These are phyloP conservation scores for Pseudopleuronectes americanus DNA, from an alignment of 2,797 vertebrate genomes.

Conservation along the genomic window DNA sequence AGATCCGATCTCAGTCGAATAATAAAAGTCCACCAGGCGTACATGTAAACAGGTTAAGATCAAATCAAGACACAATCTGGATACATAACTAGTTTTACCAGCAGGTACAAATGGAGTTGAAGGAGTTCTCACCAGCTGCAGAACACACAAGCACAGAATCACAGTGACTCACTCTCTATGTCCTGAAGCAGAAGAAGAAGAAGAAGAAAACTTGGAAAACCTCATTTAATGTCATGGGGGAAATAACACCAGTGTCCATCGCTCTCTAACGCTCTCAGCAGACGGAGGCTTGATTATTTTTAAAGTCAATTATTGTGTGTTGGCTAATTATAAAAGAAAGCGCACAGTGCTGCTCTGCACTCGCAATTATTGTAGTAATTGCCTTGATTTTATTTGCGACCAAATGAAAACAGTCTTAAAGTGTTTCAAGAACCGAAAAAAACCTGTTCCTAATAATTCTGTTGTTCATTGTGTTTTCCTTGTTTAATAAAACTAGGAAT, in stretches of 20 bases:
- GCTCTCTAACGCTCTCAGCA: slow-evolving; percentile 23
- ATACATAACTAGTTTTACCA: background rate
- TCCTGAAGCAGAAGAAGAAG: slow-evolving; percentile 5
- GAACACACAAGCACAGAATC: background rate
- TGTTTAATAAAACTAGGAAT: slow-evolving; percentile 34
- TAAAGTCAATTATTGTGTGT: slow-evolving; percentile 44
- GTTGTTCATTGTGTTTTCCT: slow-evolving; percentile 23
- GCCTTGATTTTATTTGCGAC: slow-evolving; percentile 42
- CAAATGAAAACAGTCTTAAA: slow-evolving; percentile 27
- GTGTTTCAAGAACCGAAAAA: background rate
- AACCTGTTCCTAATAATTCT: slow-evolving; percentile 13
- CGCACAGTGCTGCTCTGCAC: slow-evolving; percentile 25
- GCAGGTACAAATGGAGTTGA: background rate
- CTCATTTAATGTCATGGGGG: slow-evolving; percentile 8
- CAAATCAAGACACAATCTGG: background rate
- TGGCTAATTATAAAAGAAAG: slow-evolving; percentile 53
- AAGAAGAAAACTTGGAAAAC: slow-evolving; percentile 4
- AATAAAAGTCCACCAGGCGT: background rate
- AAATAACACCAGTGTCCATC: slow-evolving; percentile 12
- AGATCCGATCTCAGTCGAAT: background rate
- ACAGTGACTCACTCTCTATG: slow-evolving; percentile 5
- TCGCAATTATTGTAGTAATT: slow-evolving; percentile 45
- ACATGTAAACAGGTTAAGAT: background rate
- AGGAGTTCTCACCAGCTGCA: background rate
- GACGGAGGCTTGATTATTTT: slow-evolving; percentile 42